Evolutionary conservation across 2,888 invertebrate species (phyloP).

Genomic region (Acleris sparsana): DNA sequence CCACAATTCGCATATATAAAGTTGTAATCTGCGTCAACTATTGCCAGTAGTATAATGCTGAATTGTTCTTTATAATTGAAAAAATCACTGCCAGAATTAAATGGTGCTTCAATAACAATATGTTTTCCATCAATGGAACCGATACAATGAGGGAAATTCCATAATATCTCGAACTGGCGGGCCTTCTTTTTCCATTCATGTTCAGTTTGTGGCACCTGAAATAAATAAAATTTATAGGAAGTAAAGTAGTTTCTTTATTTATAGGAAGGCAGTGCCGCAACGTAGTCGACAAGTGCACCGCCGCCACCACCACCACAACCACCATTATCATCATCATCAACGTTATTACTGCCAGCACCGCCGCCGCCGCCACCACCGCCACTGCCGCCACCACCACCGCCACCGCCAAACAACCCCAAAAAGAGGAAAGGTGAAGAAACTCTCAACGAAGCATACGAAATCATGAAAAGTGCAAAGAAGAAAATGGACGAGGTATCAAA

Average conservation of each 20-base stretch:
- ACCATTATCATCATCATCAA: conserved; percentile 7
- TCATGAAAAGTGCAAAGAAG: conserved; percentile 16
- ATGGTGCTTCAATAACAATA: conserved; percentile 40
- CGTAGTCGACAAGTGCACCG: conserved; percentile 19
- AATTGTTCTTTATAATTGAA: conserved; percentile 43
- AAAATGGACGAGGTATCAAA: conserved; percentile 18
- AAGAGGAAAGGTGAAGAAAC: conserved; percentile 18
- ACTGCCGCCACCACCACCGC: conserved; percentile 1
- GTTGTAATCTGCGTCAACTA: conserved; percentile 44
- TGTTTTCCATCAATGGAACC: conserved; percentile 29
- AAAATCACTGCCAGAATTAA: conserved; percentile 44
- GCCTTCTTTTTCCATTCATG: conserved; percentile 39
- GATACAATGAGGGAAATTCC: conserved; percentile 45
- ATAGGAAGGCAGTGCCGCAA: conserved; percentile 13
- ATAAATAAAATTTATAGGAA: no score
- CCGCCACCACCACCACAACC: neutral
- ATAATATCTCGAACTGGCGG: conserved; percentile 41
- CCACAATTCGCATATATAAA: conserved; percentile 45
- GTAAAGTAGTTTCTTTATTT: conserved; percentile 15
- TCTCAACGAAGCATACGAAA: conserved; percentile 14
- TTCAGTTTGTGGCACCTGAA: conserved; percentile 42
- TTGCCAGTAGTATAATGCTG: conserved; percentile 44
- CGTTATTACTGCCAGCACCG: neutral
- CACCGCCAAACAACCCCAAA: conserved; percentile 8
- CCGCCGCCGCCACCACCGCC: conserved; percentile 1